Base-by-base conservation (phyloP, 2,113 vertebrate genomes). In the Ramphastos sulfuratus region DNA sequence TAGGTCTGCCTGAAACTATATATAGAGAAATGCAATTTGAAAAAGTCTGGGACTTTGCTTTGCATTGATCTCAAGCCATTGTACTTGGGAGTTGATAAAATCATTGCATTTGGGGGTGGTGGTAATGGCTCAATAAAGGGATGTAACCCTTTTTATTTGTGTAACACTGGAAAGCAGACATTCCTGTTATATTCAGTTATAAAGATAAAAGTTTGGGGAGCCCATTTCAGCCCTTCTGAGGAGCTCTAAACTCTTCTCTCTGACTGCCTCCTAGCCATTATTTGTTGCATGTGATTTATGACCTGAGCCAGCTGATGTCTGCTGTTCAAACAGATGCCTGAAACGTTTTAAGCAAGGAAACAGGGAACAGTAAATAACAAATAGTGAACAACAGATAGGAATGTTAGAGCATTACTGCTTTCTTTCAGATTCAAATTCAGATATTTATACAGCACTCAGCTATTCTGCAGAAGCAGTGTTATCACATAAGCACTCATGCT, bases 401-500 rank as follows among this genome's bases (percentile, higher is more conserved):
- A 15, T 20, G 42, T 77, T 42, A 73, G 24, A 77, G 42, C 52
- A 46, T 15, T n/a, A 60, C 35, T 52, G 3, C 31, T 9, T 81
- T 56, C 67, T 37, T 54, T 80, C 75, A 54, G 70, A 48, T 52
- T 46, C 50, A 87, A 61, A 80, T 81, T 60, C 64, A 81, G 35
- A 28, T 81, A 48, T 81, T 82, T 28, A 25, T 13, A 33, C 23
- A 28, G 59, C 61, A 37, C 35, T 73, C 54, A 44, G 42, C 42
- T 56, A 46, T 20, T 77, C 25, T 52, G 69, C 48, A 64, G 63
- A 87, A 83, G 56, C 14, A 66, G 17, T 5, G 14, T 21, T 21
- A 54, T 24, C 0, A 0, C 4, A 5, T 55, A 16, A 65, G 31
- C 24, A 59, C 50, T 85, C 52, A 35, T n/a, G 37, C 28, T 52